These are phyloP conservation scores for Sialia sialis DNA, from an alignment of 2,113 vertebrate genomes.

Conservation along the genomic window DNA sequence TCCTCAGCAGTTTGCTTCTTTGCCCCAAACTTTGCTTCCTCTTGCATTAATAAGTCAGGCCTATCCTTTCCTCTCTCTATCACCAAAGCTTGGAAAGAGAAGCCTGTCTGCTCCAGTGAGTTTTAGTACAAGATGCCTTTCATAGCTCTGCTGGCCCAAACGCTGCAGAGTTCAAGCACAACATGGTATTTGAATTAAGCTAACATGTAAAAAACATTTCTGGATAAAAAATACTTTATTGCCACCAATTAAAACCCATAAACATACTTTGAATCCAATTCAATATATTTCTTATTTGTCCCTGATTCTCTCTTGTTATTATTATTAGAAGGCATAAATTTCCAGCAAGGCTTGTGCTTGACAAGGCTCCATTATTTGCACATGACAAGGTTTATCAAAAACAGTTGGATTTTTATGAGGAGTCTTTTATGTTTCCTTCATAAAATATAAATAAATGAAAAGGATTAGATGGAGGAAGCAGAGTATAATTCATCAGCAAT, in stretches of 20 bases:
- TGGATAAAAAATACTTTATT: constrained; percentile 71
- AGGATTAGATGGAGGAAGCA: constrained; percentile 79
- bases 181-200: constrained; percentile 62
- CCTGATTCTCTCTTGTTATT: constrained; percentile 66
- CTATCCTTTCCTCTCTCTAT: not conserved
- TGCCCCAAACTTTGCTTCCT: not conserved
- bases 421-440: constrained; percentile 81
- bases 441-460: constrained; percentile 84
- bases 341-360: constrained; percentile 68
- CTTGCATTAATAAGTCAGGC: not conserved
- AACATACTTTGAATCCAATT: constrained; percentile 74
- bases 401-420: constrained; percentile 81
- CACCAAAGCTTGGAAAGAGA: not conserved
- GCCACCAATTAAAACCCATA: constrained; percentile 73
- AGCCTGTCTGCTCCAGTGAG: not conserved
- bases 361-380: constrained; percentile 81
- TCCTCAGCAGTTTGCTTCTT: not conserved
- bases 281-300: constrained; percentile 80
- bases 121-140: not conserved
- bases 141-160: constrained; percentile 53
- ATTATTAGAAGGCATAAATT: constrained; percentile 83
- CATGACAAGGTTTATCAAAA: constrained; percentile 84
- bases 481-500: constrained; percentile 78
- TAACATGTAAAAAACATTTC: constrained; percentile 62
- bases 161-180: constrained; percentile 53